A percentile compares a stretch with the other conserved stretches of the same genome.
Evolutionary conservation across 2,113 vertebrate species (phyloP).

Genomic region (Cichladusa arquata): DNA sequence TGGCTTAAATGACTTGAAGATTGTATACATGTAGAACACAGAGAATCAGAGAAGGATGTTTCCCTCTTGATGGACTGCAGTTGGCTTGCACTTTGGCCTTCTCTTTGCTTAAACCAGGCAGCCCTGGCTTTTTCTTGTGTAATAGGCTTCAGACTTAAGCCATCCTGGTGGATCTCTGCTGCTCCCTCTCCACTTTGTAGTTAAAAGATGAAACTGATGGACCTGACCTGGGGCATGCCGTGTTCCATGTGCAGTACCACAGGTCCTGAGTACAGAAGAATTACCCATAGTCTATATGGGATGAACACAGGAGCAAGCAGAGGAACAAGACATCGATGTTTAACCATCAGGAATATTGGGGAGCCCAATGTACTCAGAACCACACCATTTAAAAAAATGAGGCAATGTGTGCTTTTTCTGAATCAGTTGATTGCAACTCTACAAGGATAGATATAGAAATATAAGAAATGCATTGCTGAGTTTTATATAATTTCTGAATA

Average conservation of each 20-base stretch:
- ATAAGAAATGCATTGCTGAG: not conserved
- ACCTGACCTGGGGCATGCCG: rapidly evolving
- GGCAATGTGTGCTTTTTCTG: not conserved
- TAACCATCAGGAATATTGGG: not conserved
- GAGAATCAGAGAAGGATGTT: not conserved
- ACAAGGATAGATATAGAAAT: not conserved
- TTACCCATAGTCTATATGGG: not conserved
- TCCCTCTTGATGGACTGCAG: not conserved
- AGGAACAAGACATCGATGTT: not conserved
- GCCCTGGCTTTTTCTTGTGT: not conserved
- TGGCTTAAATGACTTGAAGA: not conserved
- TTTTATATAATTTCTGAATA: not conserved
- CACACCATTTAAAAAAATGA: not conserved
- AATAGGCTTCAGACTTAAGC: not conserved
- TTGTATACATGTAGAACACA: rapidly evolving
- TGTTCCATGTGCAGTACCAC: not conserved
- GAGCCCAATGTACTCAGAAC: not conserved
- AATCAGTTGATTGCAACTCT: not conserved
- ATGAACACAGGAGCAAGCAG: not conserved
- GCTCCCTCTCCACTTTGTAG: not conserved
- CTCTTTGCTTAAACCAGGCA: not conserved
- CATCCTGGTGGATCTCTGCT: not conserved
- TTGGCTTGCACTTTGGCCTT: not conserved
- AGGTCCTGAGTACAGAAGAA: not conserved
- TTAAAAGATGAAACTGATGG: not conserved